Base-by-base conservation (phyloP, 2,888 invertebrate genomes). In the Epistrophe grossulariae region DNA sequence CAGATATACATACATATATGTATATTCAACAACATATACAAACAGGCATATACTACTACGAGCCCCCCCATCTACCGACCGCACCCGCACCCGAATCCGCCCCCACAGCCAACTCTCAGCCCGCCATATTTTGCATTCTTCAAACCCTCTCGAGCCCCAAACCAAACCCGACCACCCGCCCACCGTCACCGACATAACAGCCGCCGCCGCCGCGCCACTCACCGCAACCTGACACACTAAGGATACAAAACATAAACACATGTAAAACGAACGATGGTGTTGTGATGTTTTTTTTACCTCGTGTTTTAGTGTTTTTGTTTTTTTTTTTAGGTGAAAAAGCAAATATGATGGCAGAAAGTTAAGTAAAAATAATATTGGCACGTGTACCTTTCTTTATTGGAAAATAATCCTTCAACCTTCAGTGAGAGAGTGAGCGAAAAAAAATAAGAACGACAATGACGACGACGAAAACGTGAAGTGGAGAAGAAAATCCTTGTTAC, bases 351-450 rank as follows among this genome's bases (percentile, higher is more conserved):
- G 70, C 71, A 79, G 77, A 73, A 85, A 74, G 85, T 85, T 85
- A 82, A 85, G 79, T 57, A 84, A 85, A 85, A 85, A 82, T 82
- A 82, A 82, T 82, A 85, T 82, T 79, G 85, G 82, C 85, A 85
- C 85, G 85, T 85, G 85, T 78, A 68, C 66, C 48, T 62, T 62
- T 40, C 43, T 48, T 64, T 79, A 85, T 85, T 85, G 85, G 74
- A 85, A 85, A 82, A 82, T 85, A 85, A 85, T 85, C 85, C 82
- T 71, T 48, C 78, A 59, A 24, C 48, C 28, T 19, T 17, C 35
- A 31, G 62, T 55, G 71, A 35, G 68, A 45, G 70, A 70, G 77
- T 38, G 43, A 81, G 45, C 28, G 45, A 52, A 71, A 59, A 71
- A 3, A 35, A 57, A 31, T 28, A 50, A 71, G 50, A 28, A 71